Evolutionary conservation across 2,888 invertebrate species (phyloP), one percentile per base, ranked within the genome.

Genomic region (Adelphocoris suturalis): DNA sequence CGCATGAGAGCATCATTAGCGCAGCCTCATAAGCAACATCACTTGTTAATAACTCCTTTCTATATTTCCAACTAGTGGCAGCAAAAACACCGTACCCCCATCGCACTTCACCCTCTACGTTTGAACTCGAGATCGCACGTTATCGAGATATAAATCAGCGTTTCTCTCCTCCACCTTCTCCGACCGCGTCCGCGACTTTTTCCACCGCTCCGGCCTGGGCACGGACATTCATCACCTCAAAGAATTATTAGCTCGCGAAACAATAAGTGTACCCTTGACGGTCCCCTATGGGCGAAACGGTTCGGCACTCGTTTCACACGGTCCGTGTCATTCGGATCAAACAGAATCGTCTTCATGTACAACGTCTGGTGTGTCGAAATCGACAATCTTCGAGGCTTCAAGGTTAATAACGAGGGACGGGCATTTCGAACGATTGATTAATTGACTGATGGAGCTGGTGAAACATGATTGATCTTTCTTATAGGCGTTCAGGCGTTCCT

Each of bases 41-140:
- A 85, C 85, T 85, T 85, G 85, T 85, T 85, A 85, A 85, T 85
- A 85, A 85, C 85, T 85, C 85, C 85, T 61, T 85, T 85, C 85
- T 57, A 85, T 85, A 85, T 85, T 85, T 85, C 85, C 85, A 28
- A 57, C 85, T 55, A 61, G 85, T 37, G 61, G 61, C 61, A 61
- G 85, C 85, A 85, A 85, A 85, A 85, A 85, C 85, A 46, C 37
- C 61, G 85, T 57, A 27, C 55, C 55, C 55, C 37, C 46, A 37
- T 47, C 37, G 28, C 85, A 27, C 57, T 85, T 57, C 37, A 85
- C 19, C 85, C 61, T n/a, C n/a, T 61, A 28, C 61, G 55, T 37
- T 55, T 46, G 28, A 16, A 28, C 61, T 48, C 55, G 27, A 61
- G 61, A 55, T 85, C 61, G 85, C 85, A 61, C 85, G 85, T 85